Percentiles rank a stretch among this genome's conserved stretches.
Conservation (phyloP, 2,113 vertebrate species). For the Siniperca chuatsi region DNA sequence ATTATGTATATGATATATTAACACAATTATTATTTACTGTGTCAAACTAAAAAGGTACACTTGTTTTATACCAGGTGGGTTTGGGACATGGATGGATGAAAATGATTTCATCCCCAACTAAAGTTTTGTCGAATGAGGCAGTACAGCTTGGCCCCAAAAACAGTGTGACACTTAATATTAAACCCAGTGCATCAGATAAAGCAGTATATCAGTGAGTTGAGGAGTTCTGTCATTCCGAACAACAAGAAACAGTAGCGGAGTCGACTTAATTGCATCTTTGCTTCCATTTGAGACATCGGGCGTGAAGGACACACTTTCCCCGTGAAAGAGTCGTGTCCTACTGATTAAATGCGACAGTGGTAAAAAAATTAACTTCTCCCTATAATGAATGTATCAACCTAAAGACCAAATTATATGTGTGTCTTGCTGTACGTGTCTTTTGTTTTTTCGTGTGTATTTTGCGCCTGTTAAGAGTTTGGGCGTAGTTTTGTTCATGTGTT, state of each 20-base stretch:
- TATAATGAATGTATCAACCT: conserved; percentile 58
- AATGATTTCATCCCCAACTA: neutral
- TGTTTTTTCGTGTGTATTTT: neutral
- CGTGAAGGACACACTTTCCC: neutral
- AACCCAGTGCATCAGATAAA: neutral
- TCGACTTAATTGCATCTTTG: neutral
- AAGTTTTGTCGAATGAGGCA: no score
- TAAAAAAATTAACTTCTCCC: conserved; percentile 9
- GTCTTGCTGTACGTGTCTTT: neutral
- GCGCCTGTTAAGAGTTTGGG: conserved; percentile 30
- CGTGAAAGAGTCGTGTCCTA: neutral
- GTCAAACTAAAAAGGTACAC: neutral
- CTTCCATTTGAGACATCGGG: conserved; percentile 9
- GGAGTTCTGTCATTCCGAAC: neutral
- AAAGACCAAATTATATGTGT: conserved; percentile 66
- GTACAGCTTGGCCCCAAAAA: no score
- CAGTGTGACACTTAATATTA: neutral
- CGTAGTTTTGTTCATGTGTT: conserved; percentile 4
- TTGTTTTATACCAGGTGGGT: neutral
- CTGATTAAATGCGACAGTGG: neutral
- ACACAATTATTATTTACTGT: neutral
- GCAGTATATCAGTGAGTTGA: neutral
- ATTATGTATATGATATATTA: neutral
- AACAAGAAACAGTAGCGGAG: neutral
- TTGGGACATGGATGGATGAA: neutral